phyloP scores from a whole-genome alignment of 1,140 invertebrate genomes.

The Dendrolimus kikuchii region DNA sequence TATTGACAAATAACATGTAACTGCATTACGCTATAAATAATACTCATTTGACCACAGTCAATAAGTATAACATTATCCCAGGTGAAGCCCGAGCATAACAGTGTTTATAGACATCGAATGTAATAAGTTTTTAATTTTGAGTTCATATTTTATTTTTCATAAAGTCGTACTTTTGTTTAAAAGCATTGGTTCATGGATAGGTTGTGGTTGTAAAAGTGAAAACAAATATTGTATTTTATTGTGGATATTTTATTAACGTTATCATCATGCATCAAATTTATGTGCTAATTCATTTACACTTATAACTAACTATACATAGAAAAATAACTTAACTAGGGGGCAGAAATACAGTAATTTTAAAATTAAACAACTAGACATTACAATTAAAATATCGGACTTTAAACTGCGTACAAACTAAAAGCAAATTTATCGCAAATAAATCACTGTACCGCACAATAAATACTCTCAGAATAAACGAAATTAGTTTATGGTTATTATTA shows the following conservation, averaged over 20 bases:
- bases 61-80: no score
- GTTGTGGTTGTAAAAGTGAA: slow-evolving; percentile 25
- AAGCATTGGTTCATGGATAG: no score
- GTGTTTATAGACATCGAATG: no score
- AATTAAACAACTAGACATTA: slow-evolving; percentile 66
- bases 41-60: no score
- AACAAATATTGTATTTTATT: slow-evolving; percentile 60
- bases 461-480: slow-evolving; percentile 53
- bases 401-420: slow-evolving; percentile 59
- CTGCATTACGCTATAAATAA: no score
- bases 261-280: slow-evolving; percentile 72
- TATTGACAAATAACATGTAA: no score
- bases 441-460: slow-evolving; percentile 44
- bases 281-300: slow-evolving; percentile 71
- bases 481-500: slow-evolving; percentile 13
- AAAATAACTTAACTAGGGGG: slow-evolving; percentile 71
- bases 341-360: slow-evolving; percentile 69
- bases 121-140: no score
- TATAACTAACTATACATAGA: slow-evolving; percentile 72
- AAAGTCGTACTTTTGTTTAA: no score
- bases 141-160: no score
- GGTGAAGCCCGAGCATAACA: no score
- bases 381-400: slow-evolving; percentile 57
- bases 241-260: slow-evolving; percentile 72
- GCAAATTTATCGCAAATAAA: slow-evolving; percentile 50